Evolutionary conservation across 2,113 vertebrate genomes (phyloP).

Genomic region (Podarcis raffonei): DNA sequence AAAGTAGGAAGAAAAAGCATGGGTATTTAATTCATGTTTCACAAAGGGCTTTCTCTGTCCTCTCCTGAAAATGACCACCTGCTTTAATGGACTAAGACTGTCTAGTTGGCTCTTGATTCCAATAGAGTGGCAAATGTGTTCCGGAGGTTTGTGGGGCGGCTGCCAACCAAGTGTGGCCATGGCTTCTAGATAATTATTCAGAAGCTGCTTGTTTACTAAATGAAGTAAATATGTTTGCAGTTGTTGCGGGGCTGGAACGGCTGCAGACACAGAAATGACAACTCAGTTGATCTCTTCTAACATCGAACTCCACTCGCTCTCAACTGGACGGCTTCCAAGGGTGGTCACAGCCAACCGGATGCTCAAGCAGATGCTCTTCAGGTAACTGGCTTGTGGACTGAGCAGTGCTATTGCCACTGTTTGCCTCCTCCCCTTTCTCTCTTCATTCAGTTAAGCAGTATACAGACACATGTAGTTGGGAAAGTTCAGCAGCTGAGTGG

Average conservation of each 20-base stretch:
- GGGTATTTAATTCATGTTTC: neutral
- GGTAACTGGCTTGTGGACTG: constrained; percentile 70
- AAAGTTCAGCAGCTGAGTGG: neutral
- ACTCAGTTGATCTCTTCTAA: constrained; percentile 98
- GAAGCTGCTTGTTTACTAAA: neutral
- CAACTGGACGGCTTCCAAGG: constrained; percentile 89
- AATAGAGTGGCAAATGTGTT: neutral
- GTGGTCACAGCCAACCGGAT: constrained; percentile 95
- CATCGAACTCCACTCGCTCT: constrained; percentile 93
- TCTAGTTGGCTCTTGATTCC: neutral
- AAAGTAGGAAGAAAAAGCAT: too few relatives aligned
- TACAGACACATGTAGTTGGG: neutral
- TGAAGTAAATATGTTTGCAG: constrained; percentile 59
- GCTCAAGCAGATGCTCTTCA: constrained; percentile 99
- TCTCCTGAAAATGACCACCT: neutral
- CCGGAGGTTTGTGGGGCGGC: neutral
- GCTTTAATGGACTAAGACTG: neutral
- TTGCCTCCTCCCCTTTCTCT: rapidly evolving
- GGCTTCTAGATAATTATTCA: neutral
- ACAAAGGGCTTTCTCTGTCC: neutral
- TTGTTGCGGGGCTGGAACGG: constrained; percentile 96
- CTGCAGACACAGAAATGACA: constrained; percentile 98
- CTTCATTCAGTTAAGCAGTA: too few relatives aligned
- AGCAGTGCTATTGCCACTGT: too few relatives aligned
- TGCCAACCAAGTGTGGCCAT: neutral